Evolutionary conservation across 2,113 vertebrate genomes (phyloP), one percentile per base, ranked within the genome.

Genomic region (Macaca fascicularis): DNA sequence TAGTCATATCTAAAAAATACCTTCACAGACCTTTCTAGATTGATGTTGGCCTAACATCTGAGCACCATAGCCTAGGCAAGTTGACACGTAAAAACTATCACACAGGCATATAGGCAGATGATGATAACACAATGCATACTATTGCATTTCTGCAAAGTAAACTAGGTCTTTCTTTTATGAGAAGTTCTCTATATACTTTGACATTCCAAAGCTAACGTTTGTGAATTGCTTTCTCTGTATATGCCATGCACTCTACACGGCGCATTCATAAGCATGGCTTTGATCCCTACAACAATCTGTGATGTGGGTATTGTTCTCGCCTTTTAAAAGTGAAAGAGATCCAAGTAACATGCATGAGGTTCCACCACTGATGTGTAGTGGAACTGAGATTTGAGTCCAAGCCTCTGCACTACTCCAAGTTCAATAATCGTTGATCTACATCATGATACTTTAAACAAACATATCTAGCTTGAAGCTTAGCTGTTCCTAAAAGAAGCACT

Each of bases 401-500:
- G 7, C 4, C 48, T 94, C 55, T 61, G 9, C 8, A 32, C 3
- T 14, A 55, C 6, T 19, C 52, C 43, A 78, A 89, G 19, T 76
- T 78, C 86, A 69, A 1, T 85, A 50, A 75, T 38, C 5, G 67
- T 96, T 67, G 27, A 40, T n/a, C 55, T 45, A 43, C 0, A 19
- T 67, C 12, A 32, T 30, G 79, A 67, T 43, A 27, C 0, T 5
- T 69, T 52, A 91, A 78, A 45, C 4, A 96, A 90, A 67, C 8
- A 9, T 5, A 40, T 59, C 61, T 32, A 82, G 57, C 13, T 82
- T 59, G 16, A 91, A 96, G 22, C 6, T 35, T 67, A 90, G 32
- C 19, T 81, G 89, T 93, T 94, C 50, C 67, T 55, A 74, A 67
- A 50, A 78, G 32, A 85, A 59, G 4, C 23, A 92, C 23, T 78